A percentile compares a stretch with the other conserved stretches of the same genome.
phyloP scores from a whole-genome alignment of 2,797 vertebrate species.

The Ciconia nigra region DNA sequence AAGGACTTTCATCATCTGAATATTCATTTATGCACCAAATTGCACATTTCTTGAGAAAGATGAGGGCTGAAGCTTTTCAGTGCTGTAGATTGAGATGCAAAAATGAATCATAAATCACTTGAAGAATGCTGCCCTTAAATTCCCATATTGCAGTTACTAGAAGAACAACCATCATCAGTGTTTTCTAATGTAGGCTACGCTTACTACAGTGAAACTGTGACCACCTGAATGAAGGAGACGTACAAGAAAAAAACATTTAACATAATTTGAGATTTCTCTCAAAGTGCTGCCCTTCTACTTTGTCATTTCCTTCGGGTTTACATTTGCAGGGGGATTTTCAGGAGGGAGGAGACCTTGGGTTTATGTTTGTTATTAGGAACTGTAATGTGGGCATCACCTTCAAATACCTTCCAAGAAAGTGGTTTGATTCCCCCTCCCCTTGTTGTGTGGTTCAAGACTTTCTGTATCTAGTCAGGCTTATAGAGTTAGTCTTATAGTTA shows the following conservation, averaged over 20 bases:
- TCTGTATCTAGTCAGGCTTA: background rate
- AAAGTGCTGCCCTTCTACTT: background rate
- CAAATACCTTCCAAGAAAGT: background rate
- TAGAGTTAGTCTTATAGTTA: too few relatives aligned
- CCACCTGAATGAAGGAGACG: background rate
- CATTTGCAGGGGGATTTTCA: background rate
- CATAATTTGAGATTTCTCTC: background rate
- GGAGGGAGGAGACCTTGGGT: background rate
- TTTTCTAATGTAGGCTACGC: background rate
- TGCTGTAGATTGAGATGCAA: constrained; percentile 13
- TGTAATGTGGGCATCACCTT: background rate
- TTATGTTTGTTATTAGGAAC: background rate
- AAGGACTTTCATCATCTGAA: constrained; percentile 16
- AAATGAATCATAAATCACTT: constrained; percentile 2
- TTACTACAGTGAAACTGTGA: background rate
- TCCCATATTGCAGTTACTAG: background rate
- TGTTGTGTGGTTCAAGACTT: background rate
- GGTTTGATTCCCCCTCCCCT: background rate
- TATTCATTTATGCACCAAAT: constrained; percentile 50
- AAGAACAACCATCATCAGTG: background rate
- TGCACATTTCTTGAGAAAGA: background rate
- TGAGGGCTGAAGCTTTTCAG: constrained; percentile 31
- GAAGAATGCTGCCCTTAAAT: background rate
- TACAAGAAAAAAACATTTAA: background rate
- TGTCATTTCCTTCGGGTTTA: background rate